phyloP scores from a whole-genome alignment of 53 echinoderm and acorn worm genomes.

The Echinarachnius parma region DNA sequence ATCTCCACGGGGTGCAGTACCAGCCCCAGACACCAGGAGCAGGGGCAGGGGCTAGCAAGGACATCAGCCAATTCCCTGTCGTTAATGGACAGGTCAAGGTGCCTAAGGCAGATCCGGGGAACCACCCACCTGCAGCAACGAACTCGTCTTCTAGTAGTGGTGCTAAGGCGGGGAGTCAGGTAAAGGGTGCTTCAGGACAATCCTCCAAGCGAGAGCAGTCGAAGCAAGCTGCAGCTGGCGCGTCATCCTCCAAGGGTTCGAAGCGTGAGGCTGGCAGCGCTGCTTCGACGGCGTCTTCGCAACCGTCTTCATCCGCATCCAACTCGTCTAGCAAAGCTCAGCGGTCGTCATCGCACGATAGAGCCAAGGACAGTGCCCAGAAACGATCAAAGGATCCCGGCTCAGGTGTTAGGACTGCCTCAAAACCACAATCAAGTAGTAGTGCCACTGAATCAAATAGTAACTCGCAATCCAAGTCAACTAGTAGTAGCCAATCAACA shows the following conservation, averaged over 20 bases:
- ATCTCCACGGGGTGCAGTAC: conserved; percentile 10
- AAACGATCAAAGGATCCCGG: conserved; percentile 25
- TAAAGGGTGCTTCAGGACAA: conserved; percentile 3
- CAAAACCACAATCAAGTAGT: background rate
- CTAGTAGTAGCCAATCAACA: background rate
- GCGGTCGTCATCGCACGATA: conserved; percentile 9
- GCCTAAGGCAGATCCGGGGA: background rate
- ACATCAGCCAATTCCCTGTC: conserved; percentile 38
- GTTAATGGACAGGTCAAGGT: conserved; percentile 16
- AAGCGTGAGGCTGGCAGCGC: conserved; percentile 42
- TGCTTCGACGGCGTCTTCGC: background rate
- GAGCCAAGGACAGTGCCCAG: conserved; percentile 17
- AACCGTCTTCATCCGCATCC: background rate
- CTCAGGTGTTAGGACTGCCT: background rate
- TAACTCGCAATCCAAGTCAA: conserved; percentile 14
- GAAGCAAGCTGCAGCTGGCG: conserved; percentile 16
- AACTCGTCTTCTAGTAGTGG: background rate
- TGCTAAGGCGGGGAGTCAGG: conserved; percentile 1
- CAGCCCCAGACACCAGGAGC: conserved; percentile 32
- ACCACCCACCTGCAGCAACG: background rate
- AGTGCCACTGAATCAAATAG: background rate
- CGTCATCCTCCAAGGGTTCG: conserved; percentile 33
- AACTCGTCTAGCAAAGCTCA: conserved; percentile 6
- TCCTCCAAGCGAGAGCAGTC: background rate
- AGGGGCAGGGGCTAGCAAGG: conserved; percentile 21